Percentiles rank a stretch among this genome's conserved stretches.
Conservation (phyloP, 2,888 invertebrate species). For the Eupeodes luniger region DNA sequence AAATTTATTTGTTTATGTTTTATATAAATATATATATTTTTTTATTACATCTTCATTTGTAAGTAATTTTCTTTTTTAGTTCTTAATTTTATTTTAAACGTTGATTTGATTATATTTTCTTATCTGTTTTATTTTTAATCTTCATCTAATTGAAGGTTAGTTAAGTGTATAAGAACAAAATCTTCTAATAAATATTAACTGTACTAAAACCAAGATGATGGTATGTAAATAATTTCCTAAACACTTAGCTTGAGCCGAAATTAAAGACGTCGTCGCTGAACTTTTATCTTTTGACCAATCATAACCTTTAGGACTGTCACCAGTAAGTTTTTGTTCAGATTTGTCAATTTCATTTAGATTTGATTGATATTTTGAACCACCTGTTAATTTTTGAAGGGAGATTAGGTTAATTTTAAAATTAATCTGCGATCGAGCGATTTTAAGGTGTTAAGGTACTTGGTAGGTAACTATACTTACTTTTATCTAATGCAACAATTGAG, state of each 20-base stretch:
- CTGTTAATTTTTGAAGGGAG: constrained; percentile 78
- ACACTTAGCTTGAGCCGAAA: constrained; percentile 25
- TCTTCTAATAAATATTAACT: constrained; percentile 62
- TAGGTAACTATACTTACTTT: constrained; percentile 84
- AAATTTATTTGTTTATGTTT: not conserved
- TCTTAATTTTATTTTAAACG: constrained; percentile 19
- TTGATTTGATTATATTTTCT: constrained; percentile 14
- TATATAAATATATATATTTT: constrained; percentile 51
- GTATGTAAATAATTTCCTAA: constrained; percentile 32
- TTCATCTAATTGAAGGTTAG: constrained; percentile 58
- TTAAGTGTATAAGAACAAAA: constrained; percentile 54
- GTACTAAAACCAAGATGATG: constrained; percentile 47
- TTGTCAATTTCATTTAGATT: constrained; percentile 92
- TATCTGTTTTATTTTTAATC: not conserved
- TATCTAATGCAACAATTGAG: constrained; percentile 86
- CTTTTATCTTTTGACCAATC: constrained; percentile 82
- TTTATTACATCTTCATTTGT: constrained; percentile 24
- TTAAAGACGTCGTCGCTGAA: constrained; percentile 69
- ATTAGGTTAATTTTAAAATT: not conserved
- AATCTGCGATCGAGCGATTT: no score
- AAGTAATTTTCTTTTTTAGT: constrained; percentile 5
- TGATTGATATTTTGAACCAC: constrained; percentile 90
- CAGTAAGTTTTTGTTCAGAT: constrained; percentile 89
- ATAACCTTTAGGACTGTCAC: constrained; percentile 82
- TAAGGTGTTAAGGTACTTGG: no score